Evolutionary conservation across 2,888 invertebrate genomes (phyloP), one percentile per base, ranked within the genome.

Genomic region (Brenthis ino): DNA sequence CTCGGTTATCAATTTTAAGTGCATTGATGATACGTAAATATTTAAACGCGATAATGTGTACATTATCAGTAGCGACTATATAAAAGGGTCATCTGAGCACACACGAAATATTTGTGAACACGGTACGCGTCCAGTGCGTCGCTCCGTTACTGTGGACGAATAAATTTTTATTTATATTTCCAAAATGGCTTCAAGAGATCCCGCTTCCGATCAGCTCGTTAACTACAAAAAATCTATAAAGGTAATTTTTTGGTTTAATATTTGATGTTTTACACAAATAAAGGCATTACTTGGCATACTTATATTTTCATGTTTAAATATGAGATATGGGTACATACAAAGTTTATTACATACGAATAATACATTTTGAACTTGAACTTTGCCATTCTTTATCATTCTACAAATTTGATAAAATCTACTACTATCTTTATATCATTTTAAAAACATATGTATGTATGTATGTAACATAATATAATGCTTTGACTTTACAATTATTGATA

Each of bases 201-300:
- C 95, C 58, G 94, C 95, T 37, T 77, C 94, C 53, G 94, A 95
- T 76, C 96, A 96, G 84, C 91, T 96, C 63, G 89, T 93, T 74
- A 91, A 94, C 74, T 95, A 90, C 85, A 95, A 94, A 83, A 95
- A 94, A 77, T 80, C 82, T 60, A 79, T 94, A 57, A 94, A 94
- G 94, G 96, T 96, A 87, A 84, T 87, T 11, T 11, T 24, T 24
- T 14, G 14, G 14, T 24, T 48, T 16, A 20, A 48, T 8, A 13
- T 57, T 47, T 57, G 43, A 13, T 58, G 1, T 24, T 37, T 37
- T 37, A 8, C 8, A 37, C 11, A 2, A 37, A 8, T 37, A 2
- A 37, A 6, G 6, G 37, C 8, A 11, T 43, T 43, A 8, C 5
- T 8, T 43, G 11, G 37, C 11, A 43, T 11, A 43, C 37, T 8